phyloP scores from a whole-genome alignment of 2,113 vertebrate species.

The Sander lucioperca region DNA sequence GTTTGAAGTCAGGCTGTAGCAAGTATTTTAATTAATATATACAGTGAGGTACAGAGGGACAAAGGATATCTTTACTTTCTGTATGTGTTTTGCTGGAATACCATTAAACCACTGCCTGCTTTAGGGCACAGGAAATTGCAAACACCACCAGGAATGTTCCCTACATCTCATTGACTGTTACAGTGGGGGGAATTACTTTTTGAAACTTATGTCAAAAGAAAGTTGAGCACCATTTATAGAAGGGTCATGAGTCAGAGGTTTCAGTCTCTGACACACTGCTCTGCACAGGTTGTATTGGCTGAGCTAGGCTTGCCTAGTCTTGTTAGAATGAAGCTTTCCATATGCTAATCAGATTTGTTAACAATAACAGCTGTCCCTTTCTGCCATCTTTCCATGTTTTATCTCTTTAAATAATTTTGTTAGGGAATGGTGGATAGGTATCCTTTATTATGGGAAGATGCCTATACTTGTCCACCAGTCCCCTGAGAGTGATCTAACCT shows the following conservation, averaged over 20 bases:
- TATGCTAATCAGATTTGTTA: conserved; percentile 45
- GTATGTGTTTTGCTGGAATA: neutral
- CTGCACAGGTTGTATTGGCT: conserved; percentile 7
- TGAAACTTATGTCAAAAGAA: neutral
- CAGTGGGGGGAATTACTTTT: neutral
- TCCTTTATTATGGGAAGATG: conserved; percentile 41
- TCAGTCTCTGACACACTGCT: conserved; percentile 6
- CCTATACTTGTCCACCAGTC: conserved; percentile 11
- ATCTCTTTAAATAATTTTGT: conserved; percentile 47
- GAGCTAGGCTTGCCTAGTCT: conserved; percentile 12
- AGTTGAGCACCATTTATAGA: neutral
- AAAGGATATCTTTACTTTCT: neutral
- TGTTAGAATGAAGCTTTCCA: conserved; percentile 35
- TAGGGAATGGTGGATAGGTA: conserved; percentile 27
- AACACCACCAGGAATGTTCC: conserved; percentile 8
- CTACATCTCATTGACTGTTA: conserved; percentile 8
- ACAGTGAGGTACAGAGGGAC: neutral
- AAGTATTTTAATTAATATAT: neutral
- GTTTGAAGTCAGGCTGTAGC: neutral
- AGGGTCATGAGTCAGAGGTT: conserved; percentile 34
- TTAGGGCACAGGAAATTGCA: neutral
- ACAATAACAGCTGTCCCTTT: conserved; percentile 26
- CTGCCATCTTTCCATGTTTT: conserved; percentile 13
- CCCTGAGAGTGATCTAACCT: conserved; percentile 36
- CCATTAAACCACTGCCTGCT: neutral